Evolutionary conservation across 2,797 vertebrate genomes (phyloP), one percentile per base, ranked within the genome.

Genomic region (Ficedula albicollis): DNA sequence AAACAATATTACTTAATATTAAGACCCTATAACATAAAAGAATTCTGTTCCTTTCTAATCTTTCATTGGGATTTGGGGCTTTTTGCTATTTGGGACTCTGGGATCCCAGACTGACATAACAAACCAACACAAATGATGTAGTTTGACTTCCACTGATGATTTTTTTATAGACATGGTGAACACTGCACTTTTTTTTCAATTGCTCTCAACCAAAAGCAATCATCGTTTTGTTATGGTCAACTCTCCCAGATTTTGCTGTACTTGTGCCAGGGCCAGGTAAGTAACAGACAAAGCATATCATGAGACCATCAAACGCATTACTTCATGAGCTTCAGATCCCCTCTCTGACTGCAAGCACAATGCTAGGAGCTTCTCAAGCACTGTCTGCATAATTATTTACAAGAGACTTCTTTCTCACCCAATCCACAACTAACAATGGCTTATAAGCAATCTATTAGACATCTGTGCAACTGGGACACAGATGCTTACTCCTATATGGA

Each of bases 161-260:
- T 11, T 73, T 66, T 51, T 82, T 44, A 68, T 41, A 64, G 81
- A 30, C 13, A 58, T 88, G 15, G 62, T 29, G 22, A 93, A 75
- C 25, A 19, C 6, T 46, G 21, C 22, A 44, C 14, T 69, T 80
- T 21, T 87, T 62, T 34, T 89, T 83, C 21, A 72, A 34, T 55
- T 81, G 46, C 39, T 75, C 54, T 64, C 58, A 68, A 67, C 55
- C 1, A 2, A 90, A 92, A 86, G 56, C 15, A 60, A n/a, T 30
- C 3, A 1, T 26, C 8, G 13, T 41, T 68, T 34, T 52, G 14
- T 32, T 86, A 56, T 0, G 0, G 46, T 36, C 13, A 52, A 0
- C 14, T 46, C 43, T 68, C 19, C 19, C 38, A 62, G 30, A 75
- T 51, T 88, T 86, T 86, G 29, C 62, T 88, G 13, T 14, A 74